Evolutionary conservation across 2,113 vertebrate species (phyloP).

Genomic region (Pipa parva): DNA sequence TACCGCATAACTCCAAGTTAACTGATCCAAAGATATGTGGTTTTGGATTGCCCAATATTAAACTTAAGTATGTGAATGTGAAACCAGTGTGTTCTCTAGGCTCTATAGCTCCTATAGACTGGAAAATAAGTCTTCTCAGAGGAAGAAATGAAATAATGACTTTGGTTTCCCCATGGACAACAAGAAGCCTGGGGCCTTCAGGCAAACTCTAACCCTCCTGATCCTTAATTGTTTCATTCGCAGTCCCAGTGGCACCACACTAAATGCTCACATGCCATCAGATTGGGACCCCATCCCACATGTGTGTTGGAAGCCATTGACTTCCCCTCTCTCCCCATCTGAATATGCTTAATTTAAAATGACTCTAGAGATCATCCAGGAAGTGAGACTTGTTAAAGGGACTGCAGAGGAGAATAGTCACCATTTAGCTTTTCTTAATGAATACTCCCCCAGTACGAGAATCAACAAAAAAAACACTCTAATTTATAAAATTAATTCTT

Average conservation of each 20-base stretch:
- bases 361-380: not conserved
- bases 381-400: not conserved
- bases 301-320: not conserved
- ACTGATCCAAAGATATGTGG: too few relatives aligned
- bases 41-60: too few relatives aligned
- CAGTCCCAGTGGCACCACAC: slow-evolving; percentile 51
- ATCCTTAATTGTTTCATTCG: slow-evolving; percentile 49
- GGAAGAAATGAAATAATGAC: too few relatives aligned
- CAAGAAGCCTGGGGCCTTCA: slow-evolving; percentile 43
- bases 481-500: too few relatives aligned
- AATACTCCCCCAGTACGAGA: too few relatives aligned
- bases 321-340: not conserved
- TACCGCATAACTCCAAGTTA: too few relatives aligned
- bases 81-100: too few relatives aligned
- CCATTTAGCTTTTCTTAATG: too few relatives aligned
- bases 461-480: too few relatives aligned
- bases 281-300: not conserved
- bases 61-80: too few relatives aligned
- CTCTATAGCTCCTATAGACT: too few relatives aligned
- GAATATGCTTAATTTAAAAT: not conserved
- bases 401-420: not conserved
- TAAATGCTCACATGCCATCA: slow-evolving; percentile 45
- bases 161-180: slow-evolving; percentile 47
- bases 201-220: slow-evolving; percentile 46
- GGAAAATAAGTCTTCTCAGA: too few relatives aligned